Evolutionary conservation across 2,113 vertebrate genomes (phyloP), one percentile per base, ranked within the genome.

Genomic region (Petroica traversi): DNA sequence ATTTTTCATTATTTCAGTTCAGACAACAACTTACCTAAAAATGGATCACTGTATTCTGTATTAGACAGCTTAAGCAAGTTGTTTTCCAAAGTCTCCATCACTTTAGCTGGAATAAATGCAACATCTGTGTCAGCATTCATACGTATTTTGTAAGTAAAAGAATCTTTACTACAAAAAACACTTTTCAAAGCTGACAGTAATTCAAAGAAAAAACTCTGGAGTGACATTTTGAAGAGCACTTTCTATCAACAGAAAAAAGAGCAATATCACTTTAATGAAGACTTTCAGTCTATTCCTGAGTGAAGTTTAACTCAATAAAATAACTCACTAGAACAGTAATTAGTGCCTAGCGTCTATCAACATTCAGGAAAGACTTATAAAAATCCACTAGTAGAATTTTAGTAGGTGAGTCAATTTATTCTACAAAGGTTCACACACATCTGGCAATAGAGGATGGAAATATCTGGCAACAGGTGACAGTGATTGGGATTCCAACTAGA

Each of bases 11-110:
- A 67, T 40, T 84, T 77, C 59, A 55, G 22, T 72, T 93, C 66
- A 64, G 40, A 87, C 69, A 94, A 55, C n/a, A 84, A 97, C 98
- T 98, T 93, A 98, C 98, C 98, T 92, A 97, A 91, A 72, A 97
- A 98, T 23, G 97, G 94, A 83, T 98, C 98, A 45, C 82, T 57
- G 15, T 98, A 97, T 82, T 98, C 97, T 54, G 98, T 97, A 89
- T 97, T 97, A 68, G 98, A 98, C 45, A 98, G 93, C 85, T 96
- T 97, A 64, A 98, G 95, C 43, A 95, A 96, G 88, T 88, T 98
- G 96, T 51, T 98, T 97, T 95, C 97, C 95, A 97, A 86, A 82
- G 94, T 97, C 52, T 98, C 97, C 62, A 98, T 54, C 57, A 90
- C 71, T 89, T 97, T 98, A 93, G 96, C 98, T 98, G 67, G 17